These are phyloP conservation scores for Chromis chromis DNA, from an alignment of 2,797 vertebrate species.

Conservation along the genomic window DNA sequence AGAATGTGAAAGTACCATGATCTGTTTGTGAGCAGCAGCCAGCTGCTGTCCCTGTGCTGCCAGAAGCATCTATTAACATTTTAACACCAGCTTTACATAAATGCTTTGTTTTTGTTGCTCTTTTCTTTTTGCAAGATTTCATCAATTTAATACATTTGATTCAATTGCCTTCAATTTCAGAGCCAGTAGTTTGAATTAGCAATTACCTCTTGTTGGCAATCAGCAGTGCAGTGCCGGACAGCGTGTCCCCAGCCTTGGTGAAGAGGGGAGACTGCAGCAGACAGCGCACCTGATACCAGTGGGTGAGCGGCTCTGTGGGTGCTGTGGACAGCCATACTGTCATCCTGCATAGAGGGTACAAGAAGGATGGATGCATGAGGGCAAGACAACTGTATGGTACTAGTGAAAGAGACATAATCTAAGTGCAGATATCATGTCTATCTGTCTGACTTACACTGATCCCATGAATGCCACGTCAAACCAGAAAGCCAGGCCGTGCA, in stretches of 20 bases:
- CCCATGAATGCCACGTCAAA: slow-evolving; percentile 97
- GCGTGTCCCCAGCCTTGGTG: slow-evolving; percentile 94
- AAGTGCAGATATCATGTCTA: too few relatives aligned
- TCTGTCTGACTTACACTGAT: slow-evolving; percentile 87
- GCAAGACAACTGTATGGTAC: neutral
- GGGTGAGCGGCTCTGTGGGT: slow-evolving; percentile 95
- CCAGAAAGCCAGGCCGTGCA: slow-evolving; percentile 97
- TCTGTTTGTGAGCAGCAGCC: too few relatives aligned
- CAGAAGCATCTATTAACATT: too few relatives aligned
- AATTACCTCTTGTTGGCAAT: slow-evolving; percentile 94
- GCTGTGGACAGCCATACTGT: slow-evolving; percentile 96
- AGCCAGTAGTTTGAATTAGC: too few relatives aligned
- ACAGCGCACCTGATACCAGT: slow-evolving; percentile 98
- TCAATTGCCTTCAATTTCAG: neutral
- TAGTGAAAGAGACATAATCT: neutral
- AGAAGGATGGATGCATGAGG: neutral
- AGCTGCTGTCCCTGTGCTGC: too few relatives aligned
- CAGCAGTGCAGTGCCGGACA: slow-evolving; percentile 93
- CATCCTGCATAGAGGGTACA: slow-evolving; percentile 81
- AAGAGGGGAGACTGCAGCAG: slow-evolving; percentile 96
- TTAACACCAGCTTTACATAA: neutral
- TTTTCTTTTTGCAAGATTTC: neutral
- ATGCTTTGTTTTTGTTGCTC: neutral
- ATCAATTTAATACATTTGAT: neutral
- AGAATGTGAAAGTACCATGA: too few relatives aligned